A percentile compares a stretch with the other conserved stretches of the same genome.
phyloP scores from a whole-genome alignment of 2,113 vertebrate species.

The Candoia aspera region DNA sequence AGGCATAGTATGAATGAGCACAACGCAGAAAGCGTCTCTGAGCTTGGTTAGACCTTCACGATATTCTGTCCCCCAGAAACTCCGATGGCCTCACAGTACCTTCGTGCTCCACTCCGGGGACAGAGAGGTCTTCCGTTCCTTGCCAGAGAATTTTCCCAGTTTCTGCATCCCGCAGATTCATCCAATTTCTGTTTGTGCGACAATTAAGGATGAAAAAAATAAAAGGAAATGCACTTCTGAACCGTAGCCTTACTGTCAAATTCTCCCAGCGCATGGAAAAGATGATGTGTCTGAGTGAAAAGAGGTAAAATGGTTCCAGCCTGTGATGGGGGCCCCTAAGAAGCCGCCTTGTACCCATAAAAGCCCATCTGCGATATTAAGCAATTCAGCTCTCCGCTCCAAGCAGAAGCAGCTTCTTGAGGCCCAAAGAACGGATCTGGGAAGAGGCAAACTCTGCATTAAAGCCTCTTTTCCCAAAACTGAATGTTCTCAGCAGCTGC shows the following conservation, averaged over 20 bases:
- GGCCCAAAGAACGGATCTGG: background rate
- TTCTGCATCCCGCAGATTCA: slow-evolving; percentile 98
- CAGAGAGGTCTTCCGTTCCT: slow-evolving; percentile 95
- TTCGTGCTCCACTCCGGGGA: slow-evolving; percentile 98
- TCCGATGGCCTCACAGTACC: slow-evolving; percentile 72
- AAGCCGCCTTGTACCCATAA: background rate
- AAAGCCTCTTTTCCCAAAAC: background rate
- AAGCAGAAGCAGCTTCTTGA: background rate
- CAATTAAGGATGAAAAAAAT: slow-evolving; percentile 68
- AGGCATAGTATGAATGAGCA: background rate
- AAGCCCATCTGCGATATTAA: background rate
- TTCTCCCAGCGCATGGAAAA: background rate
- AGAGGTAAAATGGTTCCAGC: background rate
- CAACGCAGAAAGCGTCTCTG: too few species aligned
- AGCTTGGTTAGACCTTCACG: background rate
- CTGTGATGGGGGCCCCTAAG: background rate
- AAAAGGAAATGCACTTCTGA: slow-evolving; percentile 21
- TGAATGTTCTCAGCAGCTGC: background rate
- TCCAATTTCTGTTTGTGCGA: slow-evolving; percentile 89
- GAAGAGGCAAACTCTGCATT: background rate
- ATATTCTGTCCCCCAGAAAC: background rate
- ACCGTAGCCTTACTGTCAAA: background rate
- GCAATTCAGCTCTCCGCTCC: background rate
- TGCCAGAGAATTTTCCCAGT: slow-evolving; percentile 98
- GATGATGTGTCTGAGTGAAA: background rate